Conservation (phyloP, 2,888 invertebrate genomes). For the Noctua fimbriata region DNA sequence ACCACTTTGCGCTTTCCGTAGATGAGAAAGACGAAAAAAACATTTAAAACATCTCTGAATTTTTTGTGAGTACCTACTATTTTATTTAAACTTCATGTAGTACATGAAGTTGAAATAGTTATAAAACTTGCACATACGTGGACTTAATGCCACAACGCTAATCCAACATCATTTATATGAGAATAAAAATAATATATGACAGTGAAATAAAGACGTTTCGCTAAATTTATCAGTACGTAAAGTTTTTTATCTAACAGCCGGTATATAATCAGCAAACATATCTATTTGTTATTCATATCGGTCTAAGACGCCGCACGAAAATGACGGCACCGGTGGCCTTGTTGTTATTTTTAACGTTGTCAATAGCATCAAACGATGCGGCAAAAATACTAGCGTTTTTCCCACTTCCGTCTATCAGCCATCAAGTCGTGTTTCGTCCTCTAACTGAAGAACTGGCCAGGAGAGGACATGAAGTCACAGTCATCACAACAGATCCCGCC, state of each 20-base stretch:
- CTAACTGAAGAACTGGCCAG: slow-evolving; percentile 77
- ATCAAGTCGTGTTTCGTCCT: slow-evolving; percentile 68
- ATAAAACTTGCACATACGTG: background rate
- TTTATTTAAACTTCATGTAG: background rate
- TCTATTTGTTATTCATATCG: background rate
- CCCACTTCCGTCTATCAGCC: slow-evolving; percentile 61
- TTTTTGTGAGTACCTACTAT: background rate
- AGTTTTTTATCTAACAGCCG: background rate
- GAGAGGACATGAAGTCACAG: slow-evolving; percentile 80
- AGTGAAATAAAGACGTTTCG: background rate
- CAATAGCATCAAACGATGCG: slow-evolving; percentile 29
- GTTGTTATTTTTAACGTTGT: slow-evolving; percentile 33
- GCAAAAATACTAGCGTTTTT: slow-evolving; percentile 60
- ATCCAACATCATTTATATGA: background rate
- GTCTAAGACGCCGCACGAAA: background rate
- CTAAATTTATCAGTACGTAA: background rate
- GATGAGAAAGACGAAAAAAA: background rate
- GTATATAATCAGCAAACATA: background rate
- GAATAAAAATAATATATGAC: background rate
- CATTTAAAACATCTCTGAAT: background rate
- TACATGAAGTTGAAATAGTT: too few species aligned
- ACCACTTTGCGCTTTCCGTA: background rate
- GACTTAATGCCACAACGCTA: background rate
- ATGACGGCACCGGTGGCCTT: slow-evolving; percentile 18
- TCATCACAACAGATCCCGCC: slow-evolving; percentile 78